Conservation (phyloP, 2,888 invertebrate species). For the Stomorhina lunata region DNA sequence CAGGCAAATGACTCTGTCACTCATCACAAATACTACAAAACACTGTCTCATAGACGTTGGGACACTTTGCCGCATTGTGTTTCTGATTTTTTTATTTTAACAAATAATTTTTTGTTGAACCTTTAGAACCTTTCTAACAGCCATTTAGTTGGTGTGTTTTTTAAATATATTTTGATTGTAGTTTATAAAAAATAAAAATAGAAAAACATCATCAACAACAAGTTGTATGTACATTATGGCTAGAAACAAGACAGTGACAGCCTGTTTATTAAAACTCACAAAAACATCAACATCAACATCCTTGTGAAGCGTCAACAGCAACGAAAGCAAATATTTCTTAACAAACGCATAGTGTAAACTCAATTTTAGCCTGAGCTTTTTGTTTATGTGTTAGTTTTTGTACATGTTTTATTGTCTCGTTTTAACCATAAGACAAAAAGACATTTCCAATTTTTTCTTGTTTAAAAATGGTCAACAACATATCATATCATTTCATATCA, state of each 20-base stretch:
- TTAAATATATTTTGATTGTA: conserved; percentile 54
- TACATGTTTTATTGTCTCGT: conserved; percentile 44
- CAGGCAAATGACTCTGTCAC: conserved; percentile 65
- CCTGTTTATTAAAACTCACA: conserved; percentile 62
- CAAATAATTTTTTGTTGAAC: conserved; percentile 20
- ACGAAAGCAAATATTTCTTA: conserved; percentile 36
- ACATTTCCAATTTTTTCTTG: not conserved
- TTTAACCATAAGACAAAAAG: conserved; percentile 60
- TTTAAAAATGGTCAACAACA: conserved; percentile 59
- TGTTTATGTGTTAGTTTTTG: conserved; percentile 7
- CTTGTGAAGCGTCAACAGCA: conserved; percentile 8
- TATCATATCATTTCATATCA: conserved; percentile 57
- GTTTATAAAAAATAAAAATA: conserved; percentile 4
- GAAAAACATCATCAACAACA: conserved; percentile 37
- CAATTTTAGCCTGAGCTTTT: conserved; percentile 51
- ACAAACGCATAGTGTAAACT: conserved; percentile 64
- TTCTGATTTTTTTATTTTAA: conserved; percentile 15
- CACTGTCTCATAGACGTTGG: conserved; percentile 31
- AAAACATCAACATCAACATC: conserved; percentile 41
- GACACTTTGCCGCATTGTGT: conserved; percentile 28
- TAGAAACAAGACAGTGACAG: conserved; percentile 58
- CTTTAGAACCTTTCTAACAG: conserved; percentile 55
- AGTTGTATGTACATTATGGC: conserved; percentile 13
- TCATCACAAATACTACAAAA: conserved; percentile 34
- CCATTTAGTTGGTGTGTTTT: conserved; percentile 53